phyloP scores from a whole-genome alignment of 2,888 invertebrate species.

The Pinctada fucata region DNA sequence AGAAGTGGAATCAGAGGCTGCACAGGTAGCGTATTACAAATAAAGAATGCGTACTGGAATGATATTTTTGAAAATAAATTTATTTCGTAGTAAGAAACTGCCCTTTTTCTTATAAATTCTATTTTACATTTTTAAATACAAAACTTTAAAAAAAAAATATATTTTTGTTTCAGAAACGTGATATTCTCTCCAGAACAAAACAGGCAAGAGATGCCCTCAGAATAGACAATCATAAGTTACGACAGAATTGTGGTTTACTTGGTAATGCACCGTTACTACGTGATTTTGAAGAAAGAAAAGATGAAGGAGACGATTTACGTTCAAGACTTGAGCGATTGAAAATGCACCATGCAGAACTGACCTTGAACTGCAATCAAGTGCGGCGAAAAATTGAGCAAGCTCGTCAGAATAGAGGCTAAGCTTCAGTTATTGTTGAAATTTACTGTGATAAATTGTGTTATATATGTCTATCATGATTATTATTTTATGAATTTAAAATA shows the following conservation, averaged over 20 bases:
- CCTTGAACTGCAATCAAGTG: constrained; percentile 72
- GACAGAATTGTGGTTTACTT: constrained; percentile 79
- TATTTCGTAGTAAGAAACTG: too few species aligned
- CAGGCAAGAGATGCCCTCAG: constrained; percentile 78
- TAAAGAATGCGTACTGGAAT: too few species aligned
- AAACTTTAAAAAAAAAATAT: not conserved
- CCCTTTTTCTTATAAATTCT: too few species aligned
- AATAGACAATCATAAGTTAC: constrained; percentile 76
- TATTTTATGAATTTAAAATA: too few species aligned
- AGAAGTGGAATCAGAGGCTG: constrained; percentile 72
- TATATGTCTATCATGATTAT: too few species aligned
- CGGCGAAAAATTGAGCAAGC: constrained; percentile 75
- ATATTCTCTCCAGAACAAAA: constrained; percentile 75
- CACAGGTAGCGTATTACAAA: constrained; percentile 60
- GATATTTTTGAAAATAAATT: too few species aligned
- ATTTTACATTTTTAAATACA: too few species aligned
- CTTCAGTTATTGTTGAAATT: not conserved
- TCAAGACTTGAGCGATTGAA: constrained; percentile 70
- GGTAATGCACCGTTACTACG: constrained; percentile 78
- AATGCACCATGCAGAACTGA: constrained; percentile 74
- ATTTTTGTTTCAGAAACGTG: constrained; percentile 71
- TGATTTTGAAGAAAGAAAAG: constrained; percentile 79
- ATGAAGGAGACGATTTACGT: constrained; percentile 68
- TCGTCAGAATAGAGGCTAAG: constrained; percentile 27
- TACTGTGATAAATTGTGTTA: not conserved